Evolutionary conservation across 2,888 invertebrate genomes (phyloP).

Genomic region (Colostygia pectinataria): DNA sequence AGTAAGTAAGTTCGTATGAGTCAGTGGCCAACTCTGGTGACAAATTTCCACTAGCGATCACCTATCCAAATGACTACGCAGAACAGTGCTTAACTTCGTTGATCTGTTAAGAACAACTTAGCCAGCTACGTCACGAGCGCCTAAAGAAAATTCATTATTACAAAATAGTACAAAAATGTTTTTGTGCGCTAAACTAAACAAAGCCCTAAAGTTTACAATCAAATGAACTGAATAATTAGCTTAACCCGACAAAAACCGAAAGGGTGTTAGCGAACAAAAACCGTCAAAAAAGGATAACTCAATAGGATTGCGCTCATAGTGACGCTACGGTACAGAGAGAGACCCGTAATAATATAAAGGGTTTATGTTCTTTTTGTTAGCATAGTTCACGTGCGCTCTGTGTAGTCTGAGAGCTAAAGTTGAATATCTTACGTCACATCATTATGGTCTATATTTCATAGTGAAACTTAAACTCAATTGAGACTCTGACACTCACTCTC

Average conservation of each 20-base stretch:
- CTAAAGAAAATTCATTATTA: too few relatives aligned
- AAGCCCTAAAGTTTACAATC: constrained; percentile 11
- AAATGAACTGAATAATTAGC: constrained; percentile 22
- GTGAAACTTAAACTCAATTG: too few relatives aligned
- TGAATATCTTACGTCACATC: background rate
- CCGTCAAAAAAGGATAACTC: constrained; percentile 28
- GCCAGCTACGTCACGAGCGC: too few relatives aligned
- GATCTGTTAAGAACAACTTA: too few relatives aligned
- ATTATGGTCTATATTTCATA: too few relatives aligned
- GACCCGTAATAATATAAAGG: constrained; percentile 77
- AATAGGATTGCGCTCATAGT: constrained; percentile 42
- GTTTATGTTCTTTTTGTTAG: constrained; percentile 78
- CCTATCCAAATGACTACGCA: too few relatives aligned
- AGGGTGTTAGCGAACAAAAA: constrained; percentile 17
- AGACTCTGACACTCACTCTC: too few relatives aligned
- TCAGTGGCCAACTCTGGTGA: too few relatives aligned
- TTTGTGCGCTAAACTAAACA: constrained; percentile 8
- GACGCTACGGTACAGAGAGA: constrained; percentile 45
- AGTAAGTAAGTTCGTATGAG: too few relatives aligned
- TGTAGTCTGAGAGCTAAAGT: background rate
- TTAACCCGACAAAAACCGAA: constrained; percentile 12
- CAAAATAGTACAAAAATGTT: background rate
- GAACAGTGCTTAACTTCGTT: too few relatives aligned
- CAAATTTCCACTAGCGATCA: too few relatives aligned
- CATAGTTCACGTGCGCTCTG: constrained; percentile 65